Evolutionary conservation across 2,113 vertebrate species (phyloP), one percentile per base, ranked within the genome.

Genomic region (Platichthys flesus): DNA sequence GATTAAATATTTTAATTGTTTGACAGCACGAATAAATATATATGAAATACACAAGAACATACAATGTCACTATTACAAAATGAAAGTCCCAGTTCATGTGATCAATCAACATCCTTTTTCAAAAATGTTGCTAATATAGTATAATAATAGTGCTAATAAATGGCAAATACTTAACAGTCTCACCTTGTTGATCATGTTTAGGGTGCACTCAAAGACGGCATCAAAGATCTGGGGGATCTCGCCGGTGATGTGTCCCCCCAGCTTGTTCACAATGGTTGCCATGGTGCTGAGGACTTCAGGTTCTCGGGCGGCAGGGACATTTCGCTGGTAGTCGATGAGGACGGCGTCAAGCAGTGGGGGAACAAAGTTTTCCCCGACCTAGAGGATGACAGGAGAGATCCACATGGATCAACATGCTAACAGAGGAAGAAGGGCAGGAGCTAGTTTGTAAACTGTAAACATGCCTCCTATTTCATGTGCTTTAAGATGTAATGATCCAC

Each of bases 151-250:
- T 16, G 45, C 13, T 5, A 49, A 54, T 54, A 20, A 54, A 49
- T 6, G 51, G 7, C 51, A 54, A 54, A 54, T 20, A 14, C 4
- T 56, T 14, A 20, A 20, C 2, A 56, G 9, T 9, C 58, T 52
- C 13, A 90, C 98, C 95, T 99, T 99, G 94, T 99, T 99, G 94
- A 99, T 99, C 98, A 99, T 99, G 93, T 99, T 99, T 74, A 99
- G 94, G 0, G 98, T 99, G 95, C 98, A 99, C 89, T 99, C 98
- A 79, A 99, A 99, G 73, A 99, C 98, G 55, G 98, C 98, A 81
- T 99, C 97, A 83, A 99, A 99, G 93, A 99, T 99, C 93, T 99
- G 98, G 72, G 98, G 98, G 93, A 99, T 99, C 94, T 99, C 97
- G 75, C 95, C 95, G 84, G 98, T 99, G 91, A 99, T 99, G 92